Base-by-base conservation (phyloP, 2,888 invertebrate genomes). In the Marasmarcha lunaedactyla region DNA sequence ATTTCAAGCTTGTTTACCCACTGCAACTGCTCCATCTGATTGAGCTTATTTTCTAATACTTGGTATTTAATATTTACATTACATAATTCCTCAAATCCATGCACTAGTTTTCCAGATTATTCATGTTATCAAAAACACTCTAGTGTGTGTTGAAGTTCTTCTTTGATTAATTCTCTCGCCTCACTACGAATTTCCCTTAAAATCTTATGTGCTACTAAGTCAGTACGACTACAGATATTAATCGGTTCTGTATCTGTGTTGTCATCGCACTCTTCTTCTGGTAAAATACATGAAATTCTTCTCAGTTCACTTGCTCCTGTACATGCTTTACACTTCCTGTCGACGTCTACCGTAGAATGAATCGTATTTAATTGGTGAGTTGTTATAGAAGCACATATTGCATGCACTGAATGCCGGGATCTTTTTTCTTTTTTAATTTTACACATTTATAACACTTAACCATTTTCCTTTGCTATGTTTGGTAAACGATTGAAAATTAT, bases 21-120 rank as follows among this genome's bases (percentile, higher is more conserved):
- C 15, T 33, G 36, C 9, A 7, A 33, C 10, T n/a, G n/a, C n/a
- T n/a, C n/a, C n/a, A n/a, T n/a, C n/a, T n/a, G n/a, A n/a, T n/a
- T n/a, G n/a, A n/a, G n/a, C n/a, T 38, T 42, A 33, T 46, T 42
- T 39, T 46, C 48, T 13, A 46, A 27, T 1, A 27, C 35, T n/a
- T 42, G 25, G 10, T 38, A 33, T 35, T 39, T 38, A 11, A 46
- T 11, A 25, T 43, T 36, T 20, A 42, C 11, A 20, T 48, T 45
- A 15, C 38, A 42, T 12, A 39, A 12, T 47, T 46, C 11, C 20
- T 37, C 6, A 43, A 9, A 7, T 42, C 40, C 14, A 33, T 34
- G 33, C 34, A 35, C 35, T 46, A 35, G 10, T 45, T 43, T 42
- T 48, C 47, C 7, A 44, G 7, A 10, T 15, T 36, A 36, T 44